Evolutionary conservation across 2,113 vertebrate genomes (phyloP), one percentile per base, ranked within the genome.

Genomic region (Calidris pugnax): DNA sequence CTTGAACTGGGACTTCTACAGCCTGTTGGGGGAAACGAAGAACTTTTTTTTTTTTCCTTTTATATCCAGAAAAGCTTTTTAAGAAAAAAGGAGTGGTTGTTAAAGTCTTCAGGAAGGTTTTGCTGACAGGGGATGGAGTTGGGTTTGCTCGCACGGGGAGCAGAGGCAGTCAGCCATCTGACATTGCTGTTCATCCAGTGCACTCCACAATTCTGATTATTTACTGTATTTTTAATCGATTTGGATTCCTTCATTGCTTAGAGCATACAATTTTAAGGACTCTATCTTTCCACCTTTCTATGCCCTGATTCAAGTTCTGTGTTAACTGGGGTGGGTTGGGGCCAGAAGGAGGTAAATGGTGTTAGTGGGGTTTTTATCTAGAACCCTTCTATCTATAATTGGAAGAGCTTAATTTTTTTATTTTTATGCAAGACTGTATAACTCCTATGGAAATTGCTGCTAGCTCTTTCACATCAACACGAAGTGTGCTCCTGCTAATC

Each of bases 401-500:
- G 14, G 22, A 79, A 69, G 6, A 93, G 9, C 10, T 59, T n/a
- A 6, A 6, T 32, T 28, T 27, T 63, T 81, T 68, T 22, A 26
- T 17, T 79, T 69, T 66, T 64, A 19, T 5, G 3, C 11, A 53
- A 59, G 35, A 48, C 22, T 53, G 51, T 14, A 10, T 87, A 73
- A 37, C 47, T 75, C 9, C 41, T 35, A 12, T 3, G 27, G 43
- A 75, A 53, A 43, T n/a, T 17, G 37, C 63, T 85, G 15, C 9
- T 62, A 23, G 30, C 24, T 53, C 21, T 82, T 93, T 51, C 48
- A 10, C 7, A 32, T 43, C n/a, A 32, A 28, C 1, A 4, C 12
- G 64, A 47, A 77, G 23, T 14, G 8, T 11, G 10, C 12, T 47
- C 0, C 0, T 24, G 26, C n/a, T 76, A 23, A 23, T 23, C n/a